Base-by-base conservation (phyloP, 2,888 invertebrate species). In the Acrocyrtus sp. region DNA sequence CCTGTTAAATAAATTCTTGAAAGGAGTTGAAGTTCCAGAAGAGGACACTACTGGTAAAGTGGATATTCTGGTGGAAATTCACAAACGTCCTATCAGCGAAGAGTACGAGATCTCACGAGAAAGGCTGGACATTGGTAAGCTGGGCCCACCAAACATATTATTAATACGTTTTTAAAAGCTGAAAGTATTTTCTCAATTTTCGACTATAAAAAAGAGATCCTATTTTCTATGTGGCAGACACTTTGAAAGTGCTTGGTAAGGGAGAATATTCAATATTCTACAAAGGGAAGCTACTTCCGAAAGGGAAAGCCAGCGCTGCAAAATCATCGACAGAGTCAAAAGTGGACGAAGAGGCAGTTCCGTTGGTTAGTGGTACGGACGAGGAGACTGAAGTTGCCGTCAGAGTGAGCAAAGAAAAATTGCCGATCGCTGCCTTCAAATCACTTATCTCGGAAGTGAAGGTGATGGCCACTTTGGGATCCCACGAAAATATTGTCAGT, bases 401-500 rank as follows among this genome's bases (percentile, higher is more conserved):
- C 3, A 77, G 75, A 53, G 63, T 66, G 8, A 56, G 66, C 26
- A 72, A 70, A 21, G 61, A 48, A 24, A 58, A 63, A 45, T 39
- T 69, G 29, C 73, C 69, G 15, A 56, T 69, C 8, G 21, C 21
- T 5, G 56, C 56, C 27, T 77, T 77, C 54, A 77, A 77, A 43
- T 66, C 73, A 3, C 43, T 77, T 41, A 63, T 77, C 1, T 66
- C 73, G 19, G 77, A 77, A 70, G 43, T 77, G 3, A 77, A 77
- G 57, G 72, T 77, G 15, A 77, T 77, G 77, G 69, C 70, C 5
- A 39, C 66, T 50, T 47, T 77, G 10, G 77, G 77, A 1, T 29
- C 15, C 15, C 77, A 77, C 48, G 34, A 62, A 8, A 77, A 77
- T 34, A 61, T 77, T 17, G 74, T 72, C 6, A 51, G 60, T 21